Evolutionary conservation across 2,797 vertebrate genomes (phyloP).

Genomic region (Poeciliopsis presidionis): DNA sequence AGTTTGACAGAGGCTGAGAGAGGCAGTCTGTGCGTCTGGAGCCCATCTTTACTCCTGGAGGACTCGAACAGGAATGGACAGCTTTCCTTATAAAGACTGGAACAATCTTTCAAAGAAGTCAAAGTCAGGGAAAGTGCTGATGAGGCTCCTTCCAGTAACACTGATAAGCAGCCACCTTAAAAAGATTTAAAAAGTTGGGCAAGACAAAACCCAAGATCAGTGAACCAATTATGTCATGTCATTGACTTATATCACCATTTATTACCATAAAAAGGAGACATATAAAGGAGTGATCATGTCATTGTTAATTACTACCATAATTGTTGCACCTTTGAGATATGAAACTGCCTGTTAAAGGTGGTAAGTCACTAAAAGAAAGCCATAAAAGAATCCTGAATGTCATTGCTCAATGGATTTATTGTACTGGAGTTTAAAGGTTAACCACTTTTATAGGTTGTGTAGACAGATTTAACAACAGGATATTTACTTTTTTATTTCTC

Average conservation of each 20-base stretch:
- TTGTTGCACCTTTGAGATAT: neutral
- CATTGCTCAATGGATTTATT: neutral
- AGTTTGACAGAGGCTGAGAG: slow-evolving; percentile 58
- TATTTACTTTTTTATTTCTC: neutral
- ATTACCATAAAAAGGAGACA: slow-evolving; percentile 7
- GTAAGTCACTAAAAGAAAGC: neutral
- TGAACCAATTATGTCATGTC: neutral
- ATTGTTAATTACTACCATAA: neutral
- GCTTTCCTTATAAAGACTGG: slow-evolving; percentile 27
- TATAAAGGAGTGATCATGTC: neutral
- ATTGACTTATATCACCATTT: neutral
- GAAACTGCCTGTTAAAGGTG: neutral
- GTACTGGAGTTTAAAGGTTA: neutral
- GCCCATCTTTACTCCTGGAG: slow-evolving; percentile 46
- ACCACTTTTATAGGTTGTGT: neutral
- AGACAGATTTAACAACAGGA: neutral
- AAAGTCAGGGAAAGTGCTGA: neutral
- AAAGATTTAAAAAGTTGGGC: neutral
- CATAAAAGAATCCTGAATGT: neutral
- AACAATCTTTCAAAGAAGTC: neutral
- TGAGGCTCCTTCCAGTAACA: slow-evolving; percentile 21
- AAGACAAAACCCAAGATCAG: neutral
- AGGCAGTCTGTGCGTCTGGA: slow-evolving; percentile 67
- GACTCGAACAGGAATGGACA: neutral
- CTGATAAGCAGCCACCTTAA: slow-evolving; percentile 11